Base-by-base conservation (phyloP, 2,888 invertebrate species). In the Thera obeliscata region DNA sequence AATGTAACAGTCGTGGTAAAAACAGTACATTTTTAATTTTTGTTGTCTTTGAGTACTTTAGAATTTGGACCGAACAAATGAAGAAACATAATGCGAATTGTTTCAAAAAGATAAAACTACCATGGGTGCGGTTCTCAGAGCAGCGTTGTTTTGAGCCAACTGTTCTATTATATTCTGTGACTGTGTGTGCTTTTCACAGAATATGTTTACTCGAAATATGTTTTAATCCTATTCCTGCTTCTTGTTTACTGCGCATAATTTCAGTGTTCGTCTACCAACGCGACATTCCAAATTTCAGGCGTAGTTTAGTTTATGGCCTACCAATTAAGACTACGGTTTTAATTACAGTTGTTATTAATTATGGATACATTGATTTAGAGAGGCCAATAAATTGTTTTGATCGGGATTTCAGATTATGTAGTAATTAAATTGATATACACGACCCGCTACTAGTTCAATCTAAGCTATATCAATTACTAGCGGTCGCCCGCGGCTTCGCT, bases 151-250 rank as follows among this genome's bases (percentile, higher is more conserved):
- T n/a, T 61, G 36, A 55, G 36, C 55, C 36, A 61, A 55, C 61
- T 7, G 61, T 58, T 46, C 4, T 56, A 22, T 54, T 62, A 1
- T 3, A 3, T 11, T 41, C 60, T 63, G 22, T 65, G 66, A n/a
- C 69, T 7, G 43, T 61, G 22, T 54, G 72, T 61, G 71, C 73
- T 75, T 75, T 73, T 70, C 63, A 66, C 61, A 64, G 72, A 73
- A 73, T 74, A 74, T 76, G 74, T 74, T 76, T 76, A 66, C 68
- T 63, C 62, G 69, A 67, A 67, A 72, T 73, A 75, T 72, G 74
- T 75, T 75, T 75, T 76, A 76, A 75, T 76, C 75, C 66, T 62
- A 67, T 69, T 66, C 69, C 55, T 70, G 71, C 67, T 68, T 63
- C 64, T 61, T 74, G 74, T 74, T 75, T 74, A 69, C 68, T 62